Evolutionary conservation across 2,888 invertebrate genomes (phyloP).

Genomic region (Noctua comes): DNA sequence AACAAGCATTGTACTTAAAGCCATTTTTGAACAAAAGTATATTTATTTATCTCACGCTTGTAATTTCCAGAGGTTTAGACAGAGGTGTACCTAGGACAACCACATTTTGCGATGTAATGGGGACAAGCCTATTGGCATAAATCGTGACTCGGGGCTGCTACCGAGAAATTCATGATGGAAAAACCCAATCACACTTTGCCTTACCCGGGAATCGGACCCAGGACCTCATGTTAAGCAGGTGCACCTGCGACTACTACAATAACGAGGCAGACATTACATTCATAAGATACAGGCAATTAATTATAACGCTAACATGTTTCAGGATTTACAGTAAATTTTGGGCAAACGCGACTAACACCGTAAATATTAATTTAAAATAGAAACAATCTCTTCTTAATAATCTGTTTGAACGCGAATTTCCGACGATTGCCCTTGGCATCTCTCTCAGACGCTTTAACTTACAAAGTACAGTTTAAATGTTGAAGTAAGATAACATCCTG

Average conservation of each 20-base stretch:
- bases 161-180: background rate
- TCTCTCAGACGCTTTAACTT: conserved; percentile 15
- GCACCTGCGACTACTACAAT: background rate
- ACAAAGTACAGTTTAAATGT: conserved; percentile 34
- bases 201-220: background rate
- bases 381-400: conserved; percentile 8
- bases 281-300: background rate
- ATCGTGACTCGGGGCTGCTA: background rate
- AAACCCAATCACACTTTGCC: background rate
- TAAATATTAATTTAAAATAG: conserved; percentile 10
- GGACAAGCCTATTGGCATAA: background rate
- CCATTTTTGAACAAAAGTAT: background rate
- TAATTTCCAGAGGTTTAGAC: background rate
- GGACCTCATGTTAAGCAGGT: background rate
- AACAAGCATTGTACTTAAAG: background rate
- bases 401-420: conserved; percentile 13
- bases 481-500: conserved; percentile 24
- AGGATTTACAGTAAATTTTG: background rate
- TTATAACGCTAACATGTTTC: background rate
- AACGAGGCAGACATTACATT: background rate
- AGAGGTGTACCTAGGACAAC: background rate
- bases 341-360: background rate
- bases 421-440: background rate
- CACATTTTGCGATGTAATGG: background rate
- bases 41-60: background rate